These are phyloP conservation scores for Diarsia brunnea DNA, from an alignment of 2,888 invertebrate genomes.

Conservation along the genomic window DNA sequence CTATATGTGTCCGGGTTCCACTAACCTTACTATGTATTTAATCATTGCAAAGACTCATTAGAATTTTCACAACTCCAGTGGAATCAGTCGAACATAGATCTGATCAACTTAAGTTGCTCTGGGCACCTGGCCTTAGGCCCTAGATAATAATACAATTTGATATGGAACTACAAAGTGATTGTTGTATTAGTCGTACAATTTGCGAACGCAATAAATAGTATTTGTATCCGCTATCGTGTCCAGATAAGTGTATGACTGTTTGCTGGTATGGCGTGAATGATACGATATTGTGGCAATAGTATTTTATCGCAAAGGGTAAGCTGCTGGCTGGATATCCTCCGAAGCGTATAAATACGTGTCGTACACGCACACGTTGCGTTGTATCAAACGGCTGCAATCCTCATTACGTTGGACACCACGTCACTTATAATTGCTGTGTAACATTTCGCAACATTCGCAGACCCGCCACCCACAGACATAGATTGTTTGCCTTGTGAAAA, in stretches of 20 bases:
- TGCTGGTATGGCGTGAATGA: conserved; percentile 35
- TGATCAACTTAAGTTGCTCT: conserved; percentile 17
- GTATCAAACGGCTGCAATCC: conserved; percentile 64
- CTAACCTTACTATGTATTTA: conserved; percentile 76
- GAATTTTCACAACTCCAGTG: conserved; percentile 58
- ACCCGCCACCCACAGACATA: conserved; percentile 73
- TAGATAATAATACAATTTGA: conserved; percentile 41
- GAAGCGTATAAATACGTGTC: conserved; percentile 15
- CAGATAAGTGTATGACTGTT: conserved; percentile 55
- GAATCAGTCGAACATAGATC: conserved; percentile 16
- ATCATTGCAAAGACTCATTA: conserved; percentile 73
- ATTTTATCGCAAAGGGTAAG: conserved; percentile 15
- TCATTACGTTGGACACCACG: conserved; percentile 76
- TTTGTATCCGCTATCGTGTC: conserved; percentile 50
- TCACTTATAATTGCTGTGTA: conserved; percentile 77
- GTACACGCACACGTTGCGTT: conserved; percentile 47
- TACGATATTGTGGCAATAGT: conserved; percentile 30
- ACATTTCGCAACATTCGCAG: conserved; percentile 76
- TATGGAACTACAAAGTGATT: conserved; percentile 53
- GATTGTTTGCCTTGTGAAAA: conserved; percentile 68
- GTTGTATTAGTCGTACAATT: conserved; percentile 47
- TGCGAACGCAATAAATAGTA: conserved; percentile 47
- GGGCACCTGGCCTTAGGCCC: conserved; percentile 13
- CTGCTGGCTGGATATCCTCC: conserved; percentile 13
- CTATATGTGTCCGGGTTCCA: conserved; percentile 79